Conservation (phyloP, 2,888 invertebrate genomes). For the Erpobdella octoculata region DNA sequence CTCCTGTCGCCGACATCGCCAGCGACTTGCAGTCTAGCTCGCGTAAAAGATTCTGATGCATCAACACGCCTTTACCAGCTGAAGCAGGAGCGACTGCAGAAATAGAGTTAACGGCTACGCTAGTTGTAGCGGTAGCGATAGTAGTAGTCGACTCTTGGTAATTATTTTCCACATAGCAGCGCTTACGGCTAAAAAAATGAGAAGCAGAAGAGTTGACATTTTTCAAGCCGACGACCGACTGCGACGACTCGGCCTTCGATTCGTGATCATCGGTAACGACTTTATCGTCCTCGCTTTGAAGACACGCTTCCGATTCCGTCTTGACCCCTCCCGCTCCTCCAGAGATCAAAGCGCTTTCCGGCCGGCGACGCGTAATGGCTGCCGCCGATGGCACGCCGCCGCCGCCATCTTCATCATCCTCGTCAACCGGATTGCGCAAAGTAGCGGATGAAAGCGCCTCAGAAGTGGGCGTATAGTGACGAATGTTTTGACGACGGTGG, state of each 20-base stretch:
- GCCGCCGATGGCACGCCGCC: neutral
- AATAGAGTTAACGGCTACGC: too few species aligned
- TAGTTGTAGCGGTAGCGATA: neutral
- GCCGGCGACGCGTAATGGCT: neutral
- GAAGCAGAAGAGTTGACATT: neutral
- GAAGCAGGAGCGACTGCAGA: neutral
- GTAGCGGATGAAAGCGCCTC: conserved; percentile 4
- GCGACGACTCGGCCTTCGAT: neutral
- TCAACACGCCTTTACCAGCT: neutral
- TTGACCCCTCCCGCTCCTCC: neutral
- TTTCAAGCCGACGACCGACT: neutral
- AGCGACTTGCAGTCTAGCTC: neutral
- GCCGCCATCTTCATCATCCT: too few species aligned
- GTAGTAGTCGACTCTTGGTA: neutral
- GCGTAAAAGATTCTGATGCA: neutral
- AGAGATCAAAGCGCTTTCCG: neutral
- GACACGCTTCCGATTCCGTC: neutral
- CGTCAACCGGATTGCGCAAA: conserved; percentile 7
- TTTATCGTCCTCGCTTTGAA: conserved; percentile 7
- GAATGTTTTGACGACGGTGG: neutral
- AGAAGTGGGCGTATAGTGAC: neutral
- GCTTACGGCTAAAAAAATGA: too few species aligned
- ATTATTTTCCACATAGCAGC: too few species aligned
- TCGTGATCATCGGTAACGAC: too few species aligned
- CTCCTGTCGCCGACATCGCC: neutral